A percentile compares a stretch with the other conserved stretches of the same genome.
Evolutionary conservation across 2,888 invertebrate species (phyloP).

Genomic region (Cylindroiulus punctatus): DNA sequence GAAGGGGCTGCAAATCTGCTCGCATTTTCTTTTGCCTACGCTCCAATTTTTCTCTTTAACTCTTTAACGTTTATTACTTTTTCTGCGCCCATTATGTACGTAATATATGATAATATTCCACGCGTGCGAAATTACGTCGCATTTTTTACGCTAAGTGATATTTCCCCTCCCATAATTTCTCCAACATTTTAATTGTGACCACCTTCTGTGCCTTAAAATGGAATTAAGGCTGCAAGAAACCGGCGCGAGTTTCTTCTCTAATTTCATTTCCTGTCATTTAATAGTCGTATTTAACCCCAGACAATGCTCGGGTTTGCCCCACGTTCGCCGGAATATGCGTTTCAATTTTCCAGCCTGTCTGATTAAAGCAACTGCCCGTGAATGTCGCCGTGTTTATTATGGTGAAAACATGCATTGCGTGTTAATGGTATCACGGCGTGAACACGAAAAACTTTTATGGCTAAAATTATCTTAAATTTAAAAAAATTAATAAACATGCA

Average conservation of each 20-base stretch:
- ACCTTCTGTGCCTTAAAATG: constrained; percentile 29
- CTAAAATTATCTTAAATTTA: too few relatives aligned
- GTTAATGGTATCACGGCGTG: too few relatives aligned
- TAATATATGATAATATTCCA: constrained; percentile 13
- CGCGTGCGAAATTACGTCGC: constrained; percentile 23
- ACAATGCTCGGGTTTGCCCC: neutral
- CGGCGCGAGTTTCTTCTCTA: constrained; percentile 34
- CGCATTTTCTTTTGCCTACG: constrained; percentile 6
- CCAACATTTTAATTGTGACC: constrained; percentile 31
- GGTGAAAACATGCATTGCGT: too few relatives aligned
- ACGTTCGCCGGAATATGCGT: neutral
- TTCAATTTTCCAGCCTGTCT: neutral
- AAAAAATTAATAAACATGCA: too few relatives aligned
- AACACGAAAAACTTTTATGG: too few relatives aligned
- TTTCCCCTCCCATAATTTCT: constrained; percentile 27
- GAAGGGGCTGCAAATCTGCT: constrained; percentile 3
- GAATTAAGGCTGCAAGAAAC: constrained; percentile 20
- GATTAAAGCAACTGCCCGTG: too few relatives aligned
- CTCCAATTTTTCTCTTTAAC: constrained; percentile 25
- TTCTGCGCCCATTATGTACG: constrained; percentile 13
- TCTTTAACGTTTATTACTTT: constrained; percentile 42
- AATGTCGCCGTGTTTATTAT: neutral
- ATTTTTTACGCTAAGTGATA: constrained; percentile 33
- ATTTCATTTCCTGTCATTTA: constrained; percentile 42
- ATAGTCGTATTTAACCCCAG: constrained; percentile 35